Evolutionary conservation across 2,888 invertebrate genomes (phyloP), one percentile per base, ranked within the genome.

Genomic region (Brassicogethes aeneus): DNA sequence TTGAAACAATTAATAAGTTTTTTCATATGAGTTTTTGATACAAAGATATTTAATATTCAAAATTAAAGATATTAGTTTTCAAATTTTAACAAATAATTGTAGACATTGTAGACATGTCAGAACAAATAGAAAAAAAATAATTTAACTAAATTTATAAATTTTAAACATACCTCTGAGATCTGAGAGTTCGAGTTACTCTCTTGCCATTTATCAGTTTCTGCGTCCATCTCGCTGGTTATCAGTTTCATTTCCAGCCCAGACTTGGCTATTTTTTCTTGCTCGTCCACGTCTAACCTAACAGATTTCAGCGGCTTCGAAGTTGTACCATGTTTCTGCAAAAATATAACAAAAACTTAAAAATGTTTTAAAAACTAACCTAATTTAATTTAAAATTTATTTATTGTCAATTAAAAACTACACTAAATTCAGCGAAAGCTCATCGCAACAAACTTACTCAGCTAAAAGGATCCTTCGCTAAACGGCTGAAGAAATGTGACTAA

Each of bases 161-260:
- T 12, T 17, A 34, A 17, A 47, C 55, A 67, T 54, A 73, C 74
- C 57, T 83, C 83, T 42, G 10, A 10, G 3, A 81, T 71, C 52
- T 79, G 80, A 29, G 82, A 79, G 41, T 52, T 54, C 42, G 53
- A 59, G 41, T 60, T 60, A 45, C 60, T 64, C 51, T 71, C 75
- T 62, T 92, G 89, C 95, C 95, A 96, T 68, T 93, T 93, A 58
- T 95, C 93, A 48, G 94, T 90, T 71, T 95, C 94, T 5, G 94
- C 91, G 63, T 91, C 91, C 83, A 90, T 86, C 72, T 95, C 95
- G 41, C 91, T 92, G 15, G 94, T 84, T 64, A 92, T 86, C 70
- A 93, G 76, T 71, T 97, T 97, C 92, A 95, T 93, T 71, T 96
- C 96, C 49, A 95, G 70, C 17, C 95, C 96, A 39, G 93, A 84